Conservation (phyloP, 1,140 invertebrate genomes). For the Atta colombica region DNA sequence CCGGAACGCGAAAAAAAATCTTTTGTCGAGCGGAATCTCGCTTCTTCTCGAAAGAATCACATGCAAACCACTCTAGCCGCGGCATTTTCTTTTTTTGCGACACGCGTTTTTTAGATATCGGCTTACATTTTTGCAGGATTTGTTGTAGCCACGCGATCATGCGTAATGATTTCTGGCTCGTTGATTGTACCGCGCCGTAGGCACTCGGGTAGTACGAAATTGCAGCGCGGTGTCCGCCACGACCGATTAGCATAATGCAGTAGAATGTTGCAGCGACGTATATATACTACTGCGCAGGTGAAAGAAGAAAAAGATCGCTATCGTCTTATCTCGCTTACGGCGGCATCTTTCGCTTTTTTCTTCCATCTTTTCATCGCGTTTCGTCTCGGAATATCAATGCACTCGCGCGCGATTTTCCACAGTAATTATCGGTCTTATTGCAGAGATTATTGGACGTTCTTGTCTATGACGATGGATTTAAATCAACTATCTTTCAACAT, state of each 20-base stretch:
- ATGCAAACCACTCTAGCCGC: not conserved
- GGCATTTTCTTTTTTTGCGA: not conserved
- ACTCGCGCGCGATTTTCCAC: not conserved
- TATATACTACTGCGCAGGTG: slow-evolving; percentile 26
- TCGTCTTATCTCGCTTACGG: not conserved
- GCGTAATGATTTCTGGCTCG: slow-evolving; percentile 70
- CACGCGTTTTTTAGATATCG: slow-evolving; percentile 50
- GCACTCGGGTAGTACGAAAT: slow-evolving; percentile 36
- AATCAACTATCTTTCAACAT: slow-evolving; percentile 11
- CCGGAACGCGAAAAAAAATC: not conserved
- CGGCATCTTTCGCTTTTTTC: slow-evolving; percentile 15
- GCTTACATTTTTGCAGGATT: slow-evolving; percentile 17
- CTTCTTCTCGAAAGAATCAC: not conserved
- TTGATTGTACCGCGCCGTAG: slow-evolving; percentile 48
- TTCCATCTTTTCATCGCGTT: not conserved
- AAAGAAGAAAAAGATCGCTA: not conserved
- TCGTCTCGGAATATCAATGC: not conserved
- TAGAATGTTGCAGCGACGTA: slow-evolving; percentile 20
- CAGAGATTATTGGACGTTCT: not conserved
- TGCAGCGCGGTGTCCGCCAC: slow-evolving; percentile 46
- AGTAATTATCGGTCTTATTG: not conserved
- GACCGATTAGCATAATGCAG: slow-evolving; percentile 61
- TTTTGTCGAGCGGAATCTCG: not conserved
- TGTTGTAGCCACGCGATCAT: slow-evolving; percentile 55
- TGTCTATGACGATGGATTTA: not conserved